A percentile compares a stretch with the other conserved stretches of the same genome.
Conservation (phyloP, 2,888 invertebrate species). For the Pollenia angustigena region DNA sequence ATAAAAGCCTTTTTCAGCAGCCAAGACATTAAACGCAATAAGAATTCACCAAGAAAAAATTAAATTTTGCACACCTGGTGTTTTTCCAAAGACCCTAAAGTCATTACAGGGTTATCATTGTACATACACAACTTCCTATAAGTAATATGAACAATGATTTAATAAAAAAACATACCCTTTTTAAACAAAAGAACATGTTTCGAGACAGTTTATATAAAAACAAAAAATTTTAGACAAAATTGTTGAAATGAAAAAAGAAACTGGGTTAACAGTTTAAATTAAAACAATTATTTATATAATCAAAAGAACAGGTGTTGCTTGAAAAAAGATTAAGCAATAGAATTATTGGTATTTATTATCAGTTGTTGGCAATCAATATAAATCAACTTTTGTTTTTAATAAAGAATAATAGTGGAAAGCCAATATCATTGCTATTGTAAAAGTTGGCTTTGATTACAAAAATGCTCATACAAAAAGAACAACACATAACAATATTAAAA, state of each 20-base stretch:
- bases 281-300: too few species aligned
- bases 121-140: neutral
- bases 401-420: neutral
- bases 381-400: neutral
- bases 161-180: too few species aligned
- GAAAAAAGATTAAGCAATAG: neutral
- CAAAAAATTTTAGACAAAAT: too few species aligned
- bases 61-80: conserved; percentile 28
- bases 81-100: conserved; percentile 20
- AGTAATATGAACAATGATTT: neutral
- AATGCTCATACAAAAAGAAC: too few species aligned
- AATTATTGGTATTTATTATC: neutral
- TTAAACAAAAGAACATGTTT: too few species aligned
- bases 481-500: too few species aligned
- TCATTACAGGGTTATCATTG: neutral
- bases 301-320: conserved; percentile 1
- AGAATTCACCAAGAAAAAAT: neutral
- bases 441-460: too few species aligned
- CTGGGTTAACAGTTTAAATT: too few species aligned
- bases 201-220: too few species aligned
- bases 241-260: too few species aligned
- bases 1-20: neutral
- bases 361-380: conserved; percentile 8
- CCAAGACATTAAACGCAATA: neutral
- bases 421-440: too few species aligned